Evolutionary conservation across 1,140 invertebrate genomes (phyloP).

Genomic region (Marisa cornuarietis): DNA sequence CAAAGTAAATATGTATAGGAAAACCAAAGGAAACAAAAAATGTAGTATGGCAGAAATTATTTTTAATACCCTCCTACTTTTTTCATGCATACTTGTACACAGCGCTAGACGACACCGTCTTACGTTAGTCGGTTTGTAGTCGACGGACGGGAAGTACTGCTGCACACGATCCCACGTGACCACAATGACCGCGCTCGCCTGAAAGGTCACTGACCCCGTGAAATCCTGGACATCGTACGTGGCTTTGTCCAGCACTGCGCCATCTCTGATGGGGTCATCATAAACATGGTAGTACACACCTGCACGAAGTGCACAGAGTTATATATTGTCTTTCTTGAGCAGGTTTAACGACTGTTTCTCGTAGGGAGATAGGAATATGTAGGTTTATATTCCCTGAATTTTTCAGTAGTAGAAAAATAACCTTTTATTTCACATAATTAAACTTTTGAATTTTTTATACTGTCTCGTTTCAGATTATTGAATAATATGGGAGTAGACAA

Average conservation of each 20-base stretch:
- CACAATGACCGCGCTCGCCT: neutral
- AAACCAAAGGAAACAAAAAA: too few species aligned
- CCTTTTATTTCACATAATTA: too few species aligned
- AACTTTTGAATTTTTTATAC: too few species aligned
- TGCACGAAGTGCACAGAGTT: neutral
- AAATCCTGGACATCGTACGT: neutral
- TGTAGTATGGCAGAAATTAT: too few species aligned
- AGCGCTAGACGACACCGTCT: neutral
- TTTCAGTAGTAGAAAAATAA: too few species aligned
- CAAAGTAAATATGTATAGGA: too few species aligned
- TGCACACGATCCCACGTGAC: slow-evolving; percentile 4
- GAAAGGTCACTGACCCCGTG: neutral
- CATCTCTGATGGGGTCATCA: neutral
- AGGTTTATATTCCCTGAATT: neutral
- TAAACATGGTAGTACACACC: slow-evolving; percentile 2
- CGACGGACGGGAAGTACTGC: neutral
- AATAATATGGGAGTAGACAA: too few species aligned
- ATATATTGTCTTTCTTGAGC: too few species aligned
- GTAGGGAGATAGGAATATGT: neutral
- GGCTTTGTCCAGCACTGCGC: neutral
- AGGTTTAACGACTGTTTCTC: too few species aligned
- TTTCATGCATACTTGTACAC: too few species aligned
- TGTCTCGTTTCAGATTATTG: too few species aligned
- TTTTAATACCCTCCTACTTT: too few species aligned
- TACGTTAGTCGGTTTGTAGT: neutral